Percentiles rank a stretch among this genome's conserved stretches.
Evolutionary conservation across 2,113 vertebrate genomes (phyloP).

Genomic region (Macquaria ambigua): DNA sequence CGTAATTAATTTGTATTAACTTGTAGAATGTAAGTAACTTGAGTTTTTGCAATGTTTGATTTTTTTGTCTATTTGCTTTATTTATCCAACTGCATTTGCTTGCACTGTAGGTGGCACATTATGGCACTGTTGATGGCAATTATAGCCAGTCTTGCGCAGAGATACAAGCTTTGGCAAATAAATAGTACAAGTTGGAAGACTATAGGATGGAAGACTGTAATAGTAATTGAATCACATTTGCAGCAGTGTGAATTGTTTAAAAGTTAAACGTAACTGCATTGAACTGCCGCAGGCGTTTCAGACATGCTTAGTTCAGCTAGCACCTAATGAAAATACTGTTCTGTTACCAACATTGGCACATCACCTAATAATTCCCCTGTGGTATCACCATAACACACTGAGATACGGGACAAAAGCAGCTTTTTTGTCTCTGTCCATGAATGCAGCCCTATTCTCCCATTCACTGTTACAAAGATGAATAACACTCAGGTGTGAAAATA

Average conservation of each 20-base stretch:
- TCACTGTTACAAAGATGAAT: constrained; percentile 58
- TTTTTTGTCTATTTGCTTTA: not conserved
- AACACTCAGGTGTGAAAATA: constrained; percentile 71
- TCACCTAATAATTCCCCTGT: not conserved
- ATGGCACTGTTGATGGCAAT: not conserved
- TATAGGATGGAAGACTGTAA: not conserved
- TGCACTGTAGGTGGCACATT: not conserved
- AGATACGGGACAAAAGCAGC: not conserved
- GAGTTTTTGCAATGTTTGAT: no score
- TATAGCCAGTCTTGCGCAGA: not conserved
- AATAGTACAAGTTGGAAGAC: not conserved
- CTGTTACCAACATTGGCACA: constrained; percentile 4
- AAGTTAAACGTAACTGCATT: not conserved
- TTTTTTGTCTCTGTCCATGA: constrained; percentile 21
- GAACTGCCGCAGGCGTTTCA: not conserved
- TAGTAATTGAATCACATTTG: not conserved
- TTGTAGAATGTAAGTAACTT: no score
- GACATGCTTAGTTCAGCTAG: not conserved
- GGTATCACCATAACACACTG: constrained; percentile 3
- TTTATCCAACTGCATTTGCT: not conserved
- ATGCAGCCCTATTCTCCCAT: constrained; percentile 27
- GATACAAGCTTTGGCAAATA: not conserved
- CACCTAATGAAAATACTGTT: not conserved
- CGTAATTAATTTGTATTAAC: no score
- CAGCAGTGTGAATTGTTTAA: not conserved